Evolutionary conservation across 2,797 vertebrate species (phyloP), one percentile per base, ranked within the genome.

Genomic region (Vespertilio murinus): DNA sequence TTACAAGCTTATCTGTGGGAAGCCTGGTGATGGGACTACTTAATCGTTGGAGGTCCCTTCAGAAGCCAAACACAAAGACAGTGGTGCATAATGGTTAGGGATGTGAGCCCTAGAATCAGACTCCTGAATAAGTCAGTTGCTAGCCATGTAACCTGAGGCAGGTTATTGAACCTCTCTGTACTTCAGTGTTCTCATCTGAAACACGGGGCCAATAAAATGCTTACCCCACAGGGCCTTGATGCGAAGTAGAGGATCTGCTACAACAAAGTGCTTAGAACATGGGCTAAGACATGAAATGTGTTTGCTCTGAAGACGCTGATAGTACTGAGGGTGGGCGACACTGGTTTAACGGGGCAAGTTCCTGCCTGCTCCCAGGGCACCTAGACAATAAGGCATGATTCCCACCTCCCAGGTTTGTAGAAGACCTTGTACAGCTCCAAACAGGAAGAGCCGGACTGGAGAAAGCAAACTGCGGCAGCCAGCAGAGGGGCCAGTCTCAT

Each of bases 121-220:
- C 2, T 35, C 38, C 35, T n/a, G 12, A 86, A 52, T n/a, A 33
- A 54, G 59, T 70, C 25, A 35, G 4, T 84, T 61, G 30, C 17
- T 22, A 56, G 40, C 45, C 23, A 33, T 0, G 0, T 45, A 61
- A n/a, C 49, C 33, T 30, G 35, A 65, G 52, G 35, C 49, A 87
- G 33, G 22, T 71, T 45, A 77, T n/a, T 17, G 38, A 47, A 54
- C 2, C 28, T 64, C 49, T 35, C 25, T 28, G 4, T 64, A 80
- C 42, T 65, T 95, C 65, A 6, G 12, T 83, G 45, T 81, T 88
- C 28, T 56, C 59, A 82, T 67, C 14, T 87, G 59, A 88, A 92
- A 93, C 82, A 40, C 3, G 5, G n/a, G 16, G 23, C 12, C 40
- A 47, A n/a, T 30, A 71, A 77, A 78, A 74, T 38, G 35, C 47